Evolutionary conservation across 1,140 invertebrate genomes (phyloP).

Genomic region (Papilio glaucus): DNA sequence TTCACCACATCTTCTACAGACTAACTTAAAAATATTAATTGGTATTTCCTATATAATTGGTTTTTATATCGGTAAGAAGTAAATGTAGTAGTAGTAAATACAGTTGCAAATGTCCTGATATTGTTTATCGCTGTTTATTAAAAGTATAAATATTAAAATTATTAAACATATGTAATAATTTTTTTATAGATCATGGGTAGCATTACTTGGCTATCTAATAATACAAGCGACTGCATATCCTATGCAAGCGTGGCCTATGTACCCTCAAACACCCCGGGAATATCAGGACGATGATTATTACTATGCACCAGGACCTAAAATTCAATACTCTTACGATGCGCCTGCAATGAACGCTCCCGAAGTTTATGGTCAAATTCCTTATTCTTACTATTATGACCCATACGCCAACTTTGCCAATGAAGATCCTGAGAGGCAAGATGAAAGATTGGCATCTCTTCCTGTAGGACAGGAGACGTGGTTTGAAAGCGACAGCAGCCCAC

Average conservation of each 20-base stretch:
- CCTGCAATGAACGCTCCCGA: slow-evolving; percentile 67
- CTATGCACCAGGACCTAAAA: slow-evolving; percentile 70
- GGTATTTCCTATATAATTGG: too few relatives aligned
- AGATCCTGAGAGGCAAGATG: slow-evolving; percentile 81
- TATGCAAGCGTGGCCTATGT: slow-evolving; percentile 80
- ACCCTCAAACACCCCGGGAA: slow-evolving; percentile 71
- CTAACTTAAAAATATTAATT: too few relatives aligned
- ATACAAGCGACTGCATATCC: slow-evolving; percentile 69
- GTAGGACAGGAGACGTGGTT: slow-evolving; percentile 86
- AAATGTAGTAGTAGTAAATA: too few relatives aligned
- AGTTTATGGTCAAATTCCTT: slow-evolving; percentile 74
- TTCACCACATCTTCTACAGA: too few relatives aligned
- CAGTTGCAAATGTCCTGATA: too few relatives aligned
- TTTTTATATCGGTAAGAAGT: too few relatives aligned
- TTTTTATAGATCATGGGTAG: slow-evolving; percentile 63
- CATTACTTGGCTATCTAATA: slow-evolving; percentile 70
- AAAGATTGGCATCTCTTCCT: slow-evolving; percentile 82
- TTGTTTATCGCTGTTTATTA: not conserved
- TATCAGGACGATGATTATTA: slow-evolving; percentile 76
- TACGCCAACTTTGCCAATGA: slow-evolving; percentile 84
- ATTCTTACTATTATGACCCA: slow-evolving; percentile 83
- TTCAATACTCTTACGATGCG: slow-evolving; percentile 73
- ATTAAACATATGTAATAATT: slow-evolving; percentile 33
- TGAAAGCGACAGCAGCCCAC: slow-evolving; percentile 78
- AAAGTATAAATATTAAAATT: not conserved